These are phyloP conservation scores for Hypomesus transpacificus DNA, from an alignment of 2,113 vertebrate species.

Conservation along the genomic window DNA sequence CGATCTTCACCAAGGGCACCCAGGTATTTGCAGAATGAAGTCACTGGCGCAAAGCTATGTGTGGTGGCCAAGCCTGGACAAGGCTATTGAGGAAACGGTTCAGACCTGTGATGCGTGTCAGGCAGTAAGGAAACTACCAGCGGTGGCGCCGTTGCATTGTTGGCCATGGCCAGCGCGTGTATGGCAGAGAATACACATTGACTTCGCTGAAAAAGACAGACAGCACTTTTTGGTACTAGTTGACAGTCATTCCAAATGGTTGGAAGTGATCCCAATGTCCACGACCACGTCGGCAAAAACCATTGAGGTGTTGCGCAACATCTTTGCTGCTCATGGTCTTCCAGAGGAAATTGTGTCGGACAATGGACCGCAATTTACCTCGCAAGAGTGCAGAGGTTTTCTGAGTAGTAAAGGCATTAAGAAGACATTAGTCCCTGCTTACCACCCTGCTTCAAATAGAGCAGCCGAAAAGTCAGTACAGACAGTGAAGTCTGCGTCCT, in stretches of 20 bases:
- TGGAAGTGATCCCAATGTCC: slow-evolving; percentile 2
- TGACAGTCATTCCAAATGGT: slow-evolving; percentile 18
- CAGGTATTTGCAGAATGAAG: not conserved
- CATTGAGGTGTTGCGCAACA: not conserved
- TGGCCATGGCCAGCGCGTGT: not conserved
- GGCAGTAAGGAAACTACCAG: not conserved
- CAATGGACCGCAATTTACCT: slow-evolving; percentile 3
- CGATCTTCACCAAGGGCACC: not conserved
- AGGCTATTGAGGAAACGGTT: not conserved
- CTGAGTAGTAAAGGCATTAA: not conserved
- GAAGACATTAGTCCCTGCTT: slow-evolving; percentile 9
- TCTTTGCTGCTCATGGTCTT: slow-evolving; percentile 5
- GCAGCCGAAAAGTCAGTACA: not conserved
- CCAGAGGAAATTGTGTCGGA: slow-evolving; percentile 6
- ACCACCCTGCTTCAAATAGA: slow-evolving; percentile 3
- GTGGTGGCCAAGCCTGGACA: slow-evolving; percentile 8
- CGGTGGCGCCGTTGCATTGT: not conserved
- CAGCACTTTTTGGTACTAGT: slow-evolving; percentile 1
- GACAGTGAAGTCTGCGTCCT: not conserved
- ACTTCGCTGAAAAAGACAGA: slow-evolving; percentile 1
- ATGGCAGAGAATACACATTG: slow-evolving; percentile 2
- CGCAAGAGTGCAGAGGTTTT: not conserved
- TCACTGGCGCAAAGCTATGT: not conserved
- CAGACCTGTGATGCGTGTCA: not conserved
- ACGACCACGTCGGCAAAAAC: slow-evolving; percentile 1